Base-by-base conservation (phyloP, 2,888 invertebrate species). In the Crocallis elinguaria region DNA sequence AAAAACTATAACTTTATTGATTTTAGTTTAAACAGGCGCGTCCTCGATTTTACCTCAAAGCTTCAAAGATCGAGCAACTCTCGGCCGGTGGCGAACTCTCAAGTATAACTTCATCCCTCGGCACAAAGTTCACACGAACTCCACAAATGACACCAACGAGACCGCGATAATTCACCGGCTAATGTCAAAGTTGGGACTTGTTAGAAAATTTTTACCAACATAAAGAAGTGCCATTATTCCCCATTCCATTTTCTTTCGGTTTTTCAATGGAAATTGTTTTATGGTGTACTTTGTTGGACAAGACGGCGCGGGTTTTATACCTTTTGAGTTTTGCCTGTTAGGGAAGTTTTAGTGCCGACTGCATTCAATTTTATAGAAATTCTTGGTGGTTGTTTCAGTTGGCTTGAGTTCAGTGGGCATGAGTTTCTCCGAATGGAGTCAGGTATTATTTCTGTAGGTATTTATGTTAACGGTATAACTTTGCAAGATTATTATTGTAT, bases 101-200 rank as follows among this genome's bases (percentile, higher is more conserved):
- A 32, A 33, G 25, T 35, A 23, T 39, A 39, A 41, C n/a, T 74
- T 62, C 65, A 73, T 76, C 74, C 67, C 65, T 71, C 77, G 69
- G 73, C 75, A 73, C 67, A 78, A 83, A 78, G 83, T 79, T 71
- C 69, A 63, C 69, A 71, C 66, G 69, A 85, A 88, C 82, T 87
- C 88, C 81, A 80, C 86, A 87, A 89, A 88, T 87, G 89, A 88
- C 86, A 84, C 88, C 86, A 68, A 79, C 57, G 86, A 85, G 88
- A 86, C 88, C 78, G 79, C 82, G 82, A 88, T 89, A 88, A 88
- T 87, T 89, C 84, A 88, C 85, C 74, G 75, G 79, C 84, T 86
- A 87, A 87, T 87, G 88, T 84, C 82, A 82, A 87, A 88, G 85
- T 88, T 88, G 77, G 79, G 75, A 82, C 73, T 87, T 86, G 82